phyloP scores from a whole-genome alignment of 2,888 invertebrate genomes.

The Ischnus inquisitorius region DNA sequence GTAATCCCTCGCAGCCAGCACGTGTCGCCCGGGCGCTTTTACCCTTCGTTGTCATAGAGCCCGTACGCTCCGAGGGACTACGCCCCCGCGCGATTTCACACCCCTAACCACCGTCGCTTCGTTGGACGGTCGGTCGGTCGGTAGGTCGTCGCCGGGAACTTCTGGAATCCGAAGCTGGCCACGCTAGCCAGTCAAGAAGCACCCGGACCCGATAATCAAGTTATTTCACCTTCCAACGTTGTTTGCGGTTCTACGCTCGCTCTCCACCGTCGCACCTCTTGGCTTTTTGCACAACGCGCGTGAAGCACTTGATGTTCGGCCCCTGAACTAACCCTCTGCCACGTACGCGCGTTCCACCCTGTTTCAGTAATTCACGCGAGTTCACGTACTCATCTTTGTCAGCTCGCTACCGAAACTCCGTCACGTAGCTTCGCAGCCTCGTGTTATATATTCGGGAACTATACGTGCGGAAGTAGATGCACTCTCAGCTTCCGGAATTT shows the following conservation, averaged over 20 bases:
- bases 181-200: conserved; percentile 32
- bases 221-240: conserved; percentile 51
- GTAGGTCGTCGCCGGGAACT: conserved; percentile 5
- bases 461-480: conserved; percentile 12
- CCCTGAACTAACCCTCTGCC: not conserved
- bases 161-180: conserved; percentile 19
- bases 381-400: conserved; percentile 1
- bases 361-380: conserved; percentile 2
- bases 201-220: conserved; percentile 50
- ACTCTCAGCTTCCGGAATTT: not conserved
- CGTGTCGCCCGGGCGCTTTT: conserved; percentile 1
- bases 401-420: not conserved
- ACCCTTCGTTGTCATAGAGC: not conserved
- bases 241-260: conserved; percentile 50
- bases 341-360: not conserved
- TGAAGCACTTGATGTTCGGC: conserved; percentile 15
- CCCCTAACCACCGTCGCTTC: not conserved
- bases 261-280: not conserved
- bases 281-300: not conserved
- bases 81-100: not conserved
- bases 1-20: conserved; percentile 1
- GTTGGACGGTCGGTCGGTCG: not conserved
- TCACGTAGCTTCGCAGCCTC: not conserved
- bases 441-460: conserved; percentile 5
- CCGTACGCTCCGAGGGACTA: not conserved